Evolutionary conservation across 2,797 vertebrate genomes (phyloP).

Genomic region (Paramormyrops hopkinsi): DNA sequence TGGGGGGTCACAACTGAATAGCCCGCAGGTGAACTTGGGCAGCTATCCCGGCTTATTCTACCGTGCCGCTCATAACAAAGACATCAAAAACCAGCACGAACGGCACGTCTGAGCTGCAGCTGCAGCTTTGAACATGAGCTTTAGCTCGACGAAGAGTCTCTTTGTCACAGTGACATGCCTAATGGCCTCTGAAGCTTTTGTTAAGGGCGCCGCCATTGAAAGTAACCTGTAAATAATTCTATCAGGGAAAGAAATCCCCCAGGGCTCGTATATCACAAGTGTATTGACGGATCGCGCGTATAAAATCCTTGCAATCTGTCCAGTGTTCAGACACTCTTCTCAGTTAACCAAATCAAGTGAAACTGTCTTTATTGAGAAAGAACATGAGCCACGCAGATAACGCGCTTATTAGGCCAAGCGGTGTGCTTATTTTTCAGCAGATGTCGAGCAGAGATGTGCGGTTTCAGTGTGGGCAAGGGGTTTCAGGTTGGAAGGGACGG

Average conservation of each 20-base stretch:
- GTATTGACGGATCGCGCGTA: neutral
- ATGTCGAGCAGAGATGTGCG: neutral
- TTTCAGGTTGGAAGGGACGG: neutral
- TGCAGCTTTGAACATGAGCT: slow-evolving; percentile 13
- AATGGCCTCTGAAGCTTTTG: slow-evolving; percentile 4
- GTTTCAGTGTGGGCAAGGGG: neutral
- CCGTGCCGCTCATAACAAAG: neutral
- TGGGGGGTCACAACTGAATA: neutral
- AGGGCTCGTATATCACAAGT: neutral
- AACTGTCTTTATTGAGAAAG: neutral
- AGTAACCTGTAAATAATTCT: neutral
- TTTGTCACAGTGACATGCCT: neutral
- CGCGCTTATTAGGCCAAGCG: neutral
- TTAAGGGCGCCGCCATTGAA: neutral
- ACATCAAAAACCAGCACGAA: neutral
- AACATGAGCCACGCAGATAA: neutral
- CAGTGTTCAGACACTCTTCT: neutral
- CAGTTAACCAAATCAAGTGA: neutral
- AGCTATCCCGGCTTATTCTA: neutral
- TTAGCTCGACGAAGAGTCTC: neutral
- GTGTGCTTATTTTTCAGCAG: neutral
- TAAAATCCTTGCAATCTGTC: neutral
- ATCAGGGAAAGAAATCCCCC: neutral
- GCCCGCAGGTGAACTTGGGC: neutral
- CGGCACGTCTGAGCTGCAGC: neutral